Evolutionary conservation across 37 sponge, comb jelly and placozoan genomes (phyloP).

Genomic region (Ephydatia muelleri): DNA sequence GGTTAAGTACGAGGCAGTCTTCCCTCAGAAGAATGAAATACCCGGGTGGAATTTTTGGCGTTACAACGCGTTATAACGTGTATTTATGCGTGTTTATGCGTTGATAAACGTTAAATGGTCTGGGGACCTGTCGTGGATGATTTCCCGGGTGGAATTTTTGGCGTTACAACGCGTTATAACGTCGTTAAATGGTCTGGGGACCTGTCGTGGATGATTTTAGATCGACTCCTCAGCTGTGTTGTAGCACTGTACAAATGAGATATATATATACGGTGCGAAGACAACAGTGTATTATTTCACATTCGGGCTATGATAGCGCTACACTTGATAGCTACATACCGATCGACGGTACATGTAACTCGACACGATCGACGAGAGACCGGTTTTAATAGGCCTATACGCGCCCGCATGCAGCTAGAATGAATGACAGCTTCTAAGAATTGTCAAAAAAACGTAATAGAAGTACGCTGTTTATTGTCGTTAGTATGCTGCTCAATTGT

Average conservation of each 20-base stretch:
- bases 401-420: not conserved
- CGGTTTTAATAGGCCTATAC: constrained; percentile 1
- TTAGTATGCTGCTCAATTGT: not conserved
- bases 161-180: too few relatives aligned
- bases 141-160: too few relatives aligned
- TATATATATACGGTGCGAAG: not conserved
- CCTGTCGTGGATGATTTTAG: too few relatives aligned
- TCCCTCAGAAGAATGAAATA: not conserved
- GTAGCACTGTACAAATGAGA: not conserved
- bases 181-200: too few relatives aligned
- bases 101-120: not conserved
- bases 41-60: constrained; percentile 1
- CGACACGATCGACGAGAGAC: not conserved
- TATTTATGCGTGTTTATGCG: constrained; percentile 1
- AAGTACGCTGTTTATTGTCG: not conserved
- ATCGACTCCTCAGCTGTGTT: not conserved
- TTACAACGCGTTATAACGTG: not conserved
- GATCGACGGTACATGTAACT: not conserved
- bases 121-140: not conserved
- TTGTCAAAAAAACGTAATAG: not conserved
- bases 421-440: not conserved
- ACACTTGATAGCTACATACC: not conserved
- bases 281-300: not conserved
- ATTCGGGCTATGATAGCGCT: not conserved
- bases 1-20: not conserved